These are phyloP conservation scores for Gastracanthus pulcherrimus DNA, from an alignment of 2,888 invertebrate genomes.

Conservation along the genomic window DNA sequence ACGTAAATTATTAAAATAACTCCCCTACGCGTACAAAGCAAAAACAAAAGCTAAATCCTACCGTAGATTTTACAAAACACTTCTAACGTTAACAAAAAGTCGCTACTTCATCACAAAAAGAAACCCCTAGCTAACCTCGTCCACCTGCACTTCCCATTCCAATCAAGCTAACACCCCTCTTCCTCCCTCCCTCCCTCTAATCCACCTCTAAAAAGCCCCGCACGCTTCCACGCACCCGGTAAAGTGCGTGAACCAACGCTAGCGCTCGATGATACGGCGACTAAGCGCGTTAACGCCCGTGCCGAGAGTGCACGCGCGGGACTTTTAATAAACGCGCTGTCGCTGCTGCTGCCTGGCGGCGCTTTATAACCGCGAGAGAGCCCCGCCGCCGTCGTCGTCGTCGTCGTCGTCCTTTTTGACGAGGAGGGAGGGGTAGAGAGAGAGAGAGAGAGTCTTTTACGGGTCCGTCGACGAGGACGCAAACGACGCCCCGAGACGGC, in stretches of 20 bases:
- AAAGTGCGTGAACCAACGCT: background rate
- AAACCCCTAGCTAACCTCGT: too few species aligned
- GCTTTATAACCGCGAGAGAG: slow-evolving; percentile 62
- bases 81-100: too few species aligned
- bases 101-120: too few species aligned
- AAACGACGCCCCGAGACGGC: slow-evolving; percentile 52
- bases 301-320: too few species aligned
- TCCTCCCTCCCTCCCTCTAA: background rate
- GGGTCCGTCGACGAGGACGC: slow-evolving; percentile 59
- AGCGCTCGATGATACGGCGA: slow-evolving; percentile 19
- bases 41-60: too few species aligned
- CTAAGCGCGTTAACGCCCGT: slow-evolving; percentile 42
- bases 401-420: slow-evolving; percentile 63
- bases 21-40: too few species aligned
- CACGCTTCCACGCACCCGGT: background rate
- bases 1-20: too few species aligned
- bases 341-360: slow-evolving; percentile 55
- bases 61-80: too few species aligned
- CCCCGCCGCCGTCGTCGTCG: background rate
- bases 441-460: slow-evolving; percentile 63
- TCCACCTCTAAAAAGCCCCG: background rate
- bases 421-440: slow-evolving; percentile 59
- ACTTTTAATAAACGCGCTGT: slow-evolving; percentile 70
- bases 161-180: background rate
- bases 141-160: background rate